Percentiles rank a stretch among this genome's conserved stretches.
These are phyloP conservation scores for Typhlichthys subterraneus DNA, from an alignment of 2,797 vertebrate species.

Conservation along the genomic window DNA sequence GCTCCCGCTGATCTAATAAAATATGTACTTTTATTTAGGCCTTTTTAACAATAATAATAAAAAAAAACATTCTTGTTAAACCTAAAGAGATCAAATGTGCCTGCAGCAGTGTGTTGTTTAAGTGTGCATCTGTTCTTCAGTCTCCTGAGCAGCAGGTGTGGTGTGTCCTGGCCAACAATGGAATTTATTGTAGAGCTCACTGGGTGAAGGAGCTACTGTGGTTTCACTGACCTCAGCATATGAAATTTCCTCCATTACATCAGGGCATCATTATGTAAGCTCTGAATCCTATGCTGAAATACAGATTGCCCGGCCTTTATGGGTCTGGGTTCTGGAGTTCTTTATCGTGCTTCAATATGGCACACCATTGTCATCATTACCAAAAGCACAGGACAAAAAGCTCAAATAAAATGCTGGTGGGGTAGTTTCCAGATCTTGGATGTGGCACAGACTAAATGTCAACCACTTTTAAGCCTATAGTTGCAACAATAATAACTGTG, in stretches of 20 bases:
- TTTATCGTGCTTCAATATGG: not conserved
- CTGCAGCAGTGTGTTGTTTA: not conserved
- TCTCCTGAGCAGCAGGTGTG: constrained; percentile 29
- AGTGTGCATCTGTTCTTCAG: constrained; percentile 5
- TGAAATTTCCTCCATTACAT: constrained; percentile 51
- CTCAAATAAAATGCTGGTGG: no score
- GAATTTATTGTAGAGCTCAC: constrained; percentile 1
- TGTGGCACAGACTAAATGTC: no score
- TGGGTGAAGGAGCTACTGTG: constrained; percentile 28
- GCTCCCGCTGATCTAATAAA: not conserved
- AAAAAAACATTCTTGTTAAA: no score
- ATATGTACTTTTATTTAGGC: no score
- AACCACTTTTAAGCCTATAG: not conserved
- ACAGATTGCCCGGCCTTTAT: not conserved
- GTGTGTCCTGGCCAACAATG: constrained; percentile 5
- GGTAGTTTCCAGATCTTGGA: no score
- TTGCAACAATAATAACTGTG: not conserved
- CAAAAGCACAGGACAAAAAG: no score
- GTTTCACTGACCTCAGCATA: constrained; percentile 21
- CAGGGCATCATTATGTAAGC: constrained; percentile 51
- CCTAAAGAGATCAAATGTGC: not conserved
- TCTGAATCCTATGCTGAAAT: constrained; percentile 19
- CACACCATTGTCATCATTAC: no score
- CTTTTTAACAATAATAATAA: no score
- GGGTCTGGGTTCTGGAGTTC: not conserved